phyloP scores from a whole-genome alignment of 2,888 invertebrate genomes.

The Anticlea derivata region DNA sequence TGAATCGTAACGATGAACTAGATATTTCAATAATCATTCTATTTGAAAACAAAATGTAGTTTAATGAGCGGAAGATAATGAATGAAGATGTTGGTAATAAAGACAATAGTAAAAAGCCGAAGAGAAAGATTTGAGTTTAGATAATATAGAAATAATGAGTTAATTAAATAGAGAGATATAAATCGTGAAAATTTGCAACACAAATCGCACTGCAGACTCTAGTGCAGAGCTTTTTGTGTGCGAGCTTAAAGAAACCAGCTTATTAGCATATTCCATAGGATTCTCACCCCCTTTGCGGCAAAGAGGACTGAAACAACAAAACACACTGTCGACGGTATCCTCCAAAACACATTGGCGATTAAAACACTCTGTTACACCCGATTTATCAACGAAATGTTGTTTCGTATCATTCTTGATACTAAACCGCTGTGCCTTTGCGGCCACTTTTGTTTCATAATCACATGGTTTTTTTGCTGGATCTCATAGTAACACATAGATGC shows the following conservation, averaged over 20 bases:
- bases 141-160: conserved; percentile 8
- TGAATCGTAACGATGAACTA: not conserved
- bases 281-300: conserved; percentile 57
- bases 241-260: conserved; percentile 75
- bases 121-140: not conserved
- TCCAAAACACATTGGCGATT: conserved; percentile 70
- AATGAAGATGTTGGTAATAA: conserved; percentile 9
- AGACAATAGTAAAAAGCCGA: not conserved
- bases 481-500: conserved; percentile 46
- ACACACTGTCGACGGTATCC: conserved; percentile 50
- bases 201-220: conserved; percentile 83
- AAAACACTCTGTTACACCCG: conserved; percentile 67
- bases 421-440: conserved; percentile 50
- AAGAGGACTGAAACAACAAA: conserved; percentile 42
- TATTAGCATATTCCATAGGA: conserved; percentile 78
- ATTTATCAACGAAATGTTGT: conserved; percentile 77
- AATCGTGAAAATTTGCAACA: conserved; percentile 74
- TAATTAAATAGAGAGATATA: conserved; percentile 40
- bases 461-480: conserved; percentile 39
- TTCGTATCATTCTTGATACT: conserved; percentile 72
- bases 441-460: conserved; percentile 39
- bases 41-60: not conserved
- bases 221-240: conserved; percentile 82
- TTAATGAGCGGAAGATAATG: conserved; percentile 1
- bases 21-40: not conserved